Conservation (phyloP, 1,140 invertebrate genomes). For the Drosophila sp. region DNA sequence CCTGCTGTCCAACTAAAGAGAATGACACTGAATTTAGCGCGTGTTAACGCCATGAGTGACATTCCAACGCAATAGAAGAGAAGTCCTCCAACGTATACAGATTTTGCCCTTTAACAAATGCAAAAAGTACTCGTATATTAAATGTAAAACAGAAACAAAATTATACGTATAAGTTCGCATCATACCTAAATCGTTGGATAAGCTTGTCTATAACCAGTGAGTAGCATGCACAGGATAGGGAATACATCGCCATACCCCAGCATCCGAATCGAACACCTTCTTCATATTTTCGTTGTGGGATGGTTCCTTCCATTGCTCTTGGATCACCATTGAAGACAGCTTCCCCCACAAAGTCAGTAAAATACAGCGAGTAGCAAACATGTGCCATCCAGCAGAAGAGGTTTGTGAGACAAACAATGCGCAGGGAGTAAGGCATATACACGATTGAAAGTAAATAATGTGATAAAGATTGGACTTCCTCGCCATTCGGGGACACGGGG, state of each 20-base stretch:
- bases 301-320: constrained; percentile 89
- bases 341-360: constrained; percentile 98
- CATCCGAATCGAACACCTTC: constrained; percentile 97
- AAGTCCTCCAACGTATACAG: constrained; percentile 95
- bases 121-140: too few relatives aligned
- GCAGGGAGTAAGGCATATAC: constrained; percentile 94
- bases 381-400: constrained; percentile 99
- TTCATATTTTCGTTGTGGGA: constrained; percentile 90
- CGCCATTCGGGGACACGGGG: constrained; percentile 8
- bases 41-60: constrained; percentile 93
- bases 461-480: constrained; percentile 85
- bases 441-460: constrained; percentile 96
- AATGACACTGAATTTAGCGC: constrained; percentile 92
- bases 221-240: constrained; percentile 96
- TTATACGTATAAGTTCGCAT: background rate
- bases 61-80: constrained; percentile 95
- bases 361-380: constrained; percentile 98
- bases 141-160: too few relatives aligned
- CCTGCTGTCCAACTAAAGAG: constrained; percentile 96
- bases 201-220: constrained; percentile 95
- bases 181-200: constrained; percentile 92
- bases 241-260: constrained; percentile 98
- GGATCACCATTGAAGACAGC: constrained; percentile 97
- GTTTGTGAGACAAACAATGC: constrained; percentile 96
- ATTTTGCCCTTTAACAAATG: constrained; percentile 88